Base-by-base conservation (phyloP, 2,113 vertebrate genomes). In the Odobenus rosmarus region DNA sequence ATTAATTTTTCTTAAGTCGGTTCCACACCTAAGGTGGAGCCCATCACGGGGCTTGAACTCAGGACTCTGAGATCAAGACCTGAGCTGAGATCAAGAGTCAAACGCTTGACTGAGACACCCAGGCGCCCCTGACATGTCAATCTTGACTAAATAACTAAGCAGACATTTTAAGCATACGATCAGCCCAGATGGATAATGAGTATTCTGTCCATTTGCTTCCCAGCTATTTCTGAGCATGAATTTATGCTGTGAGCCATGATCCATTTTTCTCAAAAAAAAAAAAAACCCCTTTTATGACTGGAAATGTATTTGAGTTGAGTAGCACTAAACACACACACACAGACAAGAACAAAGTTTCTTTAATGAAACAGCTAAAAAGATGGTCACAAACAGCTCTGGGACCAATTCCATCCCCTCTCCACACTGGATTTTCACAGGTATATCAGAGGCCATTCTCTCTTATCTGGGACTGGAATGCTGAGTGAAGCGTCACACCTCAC, bases 401-500 rank as follows among this genome's bases (percentile, higher is more conserved):
- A 51, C 72, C 28, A 33, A 28, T 26, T 49, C 46, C 49, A 31
- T 10, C 31, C 5, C 12, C 11, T 18, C 5, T 12, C 15, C 1
- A 1, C 7, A 36, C 64, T 69, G 46, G 42, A 13, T 49, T 23
- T 18, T n/a, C 33, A n/a, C 51, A 46, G 18, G 2, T 49, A 9
- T 26, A 28, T 26, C 39, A 18, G n/a, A 46, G 8, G 19, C 46
- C 4, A 28, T 88, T 55, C 4, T 69, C 71, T 61, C 21, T 24
- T 24, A 13, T 24, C n/a, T 12, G 67, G 42, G 31, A 19, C 23
- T 59, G 51, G 14, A 59, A 82, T 59, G 28, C 23, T n/a, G 28
- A 46, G 31, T 4, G 18, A 33, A 67, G 8, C 12, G 1, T 10
- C 4, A 4, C 36, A 5, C 3, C 2, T 39, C 33, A 36, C 39